Conservation (phyloP, 2,113 vertebrate genomes). For the Eclectus roratus region DNA sequence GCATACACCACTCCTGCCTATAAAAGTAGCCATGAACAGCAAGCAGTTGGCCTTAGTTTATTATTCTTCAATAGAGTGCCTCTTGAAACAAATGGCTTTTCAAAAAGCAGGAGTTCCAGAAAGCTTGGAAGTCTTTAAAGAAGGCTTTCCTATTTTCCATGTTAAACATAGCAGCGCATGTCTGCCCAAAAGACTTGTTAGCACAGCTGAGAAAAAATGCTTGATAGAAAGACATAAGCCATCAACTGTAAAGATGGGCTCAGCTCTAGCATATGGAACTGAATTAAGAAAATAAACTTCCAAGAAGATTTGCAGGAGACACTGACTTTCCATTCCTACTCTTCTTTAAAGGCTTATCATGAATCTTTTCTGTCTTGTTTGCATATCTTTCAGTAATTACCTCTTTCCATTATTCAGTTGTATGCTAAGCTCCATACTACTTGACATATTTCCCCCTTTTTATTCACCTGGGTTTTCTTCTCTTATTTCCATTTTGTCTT, state of each 20-base stretch:
- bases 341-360: not conserved
- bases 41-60: not conserved
- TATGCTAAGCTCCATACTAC: not conserved
- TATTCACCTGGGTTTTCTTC: not conserved
- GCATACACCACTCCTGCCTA: not conserved
- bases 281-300: constrained; percentile 9
- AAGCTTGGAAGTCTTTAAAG: not conserved
- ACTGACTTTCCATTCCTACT: not conserved
- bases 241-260: not conserved
- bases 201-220: constrained; percentile 29
- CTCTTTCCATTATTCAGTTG: not conserved
- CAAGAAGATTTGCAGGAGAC: constrained; percentile 10
- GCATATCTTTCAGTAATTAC: not conserved
- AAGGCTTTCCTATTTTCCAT: not conserved
- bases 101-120: not conserved
- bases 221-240: not conserved
- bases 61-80: not conserved
- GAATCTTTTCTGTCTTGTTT: not conserved
- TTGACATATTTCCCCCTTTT: not conserved
- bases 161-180: not conserved
- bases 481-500: not conserved
- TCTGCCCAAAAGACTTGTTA: not conserved
- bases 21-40: not conserved
- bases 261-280: not conserved
- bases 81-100: not conserved